Conservation (phyloP, 92 coral and sea anemone species). For the Micromussa lordhowensis region DNA sequence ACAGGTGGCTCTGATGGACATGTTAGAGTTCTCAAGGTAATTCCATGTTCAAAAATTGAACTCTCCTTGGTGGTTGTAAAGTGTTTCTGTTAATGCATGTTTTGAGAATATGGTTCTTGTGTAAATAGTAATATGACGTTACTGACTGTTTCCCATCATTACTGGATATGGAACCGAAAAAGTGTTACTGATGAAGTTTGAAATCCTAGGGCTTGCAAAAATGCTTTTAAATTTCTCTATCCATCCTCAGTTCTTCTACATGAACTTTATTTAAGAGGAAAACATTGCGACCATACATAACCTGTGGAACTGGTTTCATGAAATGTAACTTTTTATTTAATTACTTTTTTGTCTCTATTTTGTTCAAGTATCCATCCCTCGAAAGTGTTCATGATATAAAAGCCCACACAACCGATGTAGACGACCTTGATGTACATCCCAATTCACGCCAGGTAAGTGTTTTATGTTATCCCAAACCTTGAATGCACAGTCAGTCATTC, state of each 20-base stretch:
- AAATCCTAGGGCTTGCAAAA: too few species aligned
- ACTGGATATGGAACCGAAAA: too few species aligned
- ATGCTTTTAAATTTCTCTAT: too few species aligned
- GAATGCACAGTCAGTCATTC: too few species aligned
- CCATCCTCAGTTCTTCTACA: not conserved
- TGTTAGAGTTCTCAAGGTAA: constrained; percentile 89
- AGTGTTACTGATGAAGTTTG: too few species aligned
- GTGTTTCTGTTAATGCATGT: not conserved
- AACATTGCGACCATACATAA: too few species aligned
- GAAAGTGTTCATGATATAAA: constrained; percentile 86
- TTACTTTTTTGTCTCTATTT: not conserved
- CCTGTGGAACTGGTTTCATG: not conserved
- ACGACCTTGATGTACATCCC: constrained; percentile 96
- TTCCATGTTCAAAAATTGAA: too few species aligned
- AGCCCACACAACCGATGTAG: constrained; percentile 97
- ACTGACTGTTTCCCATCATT: too few species aligned
- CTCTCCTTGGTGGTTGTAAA: not conserved
- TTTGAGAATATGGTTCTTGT: too few species aligned
- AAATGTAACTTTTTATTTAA: not conserved
- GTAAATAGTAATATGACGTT: too few species aligned
- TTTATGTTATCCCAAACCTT: too few species aligned
- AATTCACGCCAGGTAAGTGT: constrained; percentile 83
- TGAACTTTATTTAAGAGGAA: too few species aligned
- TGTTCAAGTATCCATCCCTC: constrained; percentile 89
- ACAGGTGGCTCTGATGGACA: constrained; percentile 99